phyloP scores from a whole-genome alignment of 2,888 invertebrate genomes.

The Philhelius pedissequus region DNA sequence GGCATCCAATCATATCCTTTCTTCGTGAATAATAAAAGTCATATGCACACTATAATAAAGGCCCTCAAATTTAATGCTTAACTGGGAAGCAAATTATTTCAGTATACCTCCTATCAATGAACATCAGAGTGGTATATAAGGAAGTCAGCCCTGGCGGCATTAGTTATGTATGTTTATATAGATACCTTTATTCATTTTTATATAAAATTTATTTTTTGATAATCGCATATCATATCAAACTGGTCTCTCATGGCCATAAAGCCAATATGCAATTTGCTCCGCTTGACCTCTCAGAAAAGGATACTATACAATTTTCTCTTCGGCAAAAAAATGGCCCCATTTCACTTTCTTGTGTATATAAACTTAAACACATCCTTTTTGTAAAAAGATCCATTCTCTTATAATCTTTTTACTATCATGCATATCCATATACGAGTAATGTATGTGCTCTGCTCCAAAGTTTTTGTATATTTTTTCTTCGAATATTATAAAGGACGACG shows the following conservation, averaged over 20 bases:
- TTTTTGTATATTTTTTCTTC: not conserved
- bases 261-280: slow-evolving; percentile 61
- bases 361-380: slow-evolving; percentile 5
- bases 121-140: not conserved
- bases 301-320: not conserved
- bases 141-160: not conserved
- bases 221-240: slow-evolving; percentile 65
- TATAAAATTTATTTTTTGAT: slow-evolving; percentile 57
- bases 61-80: slow-evolving; percentile 16
- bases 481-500: slow-evolving; percentile 43
- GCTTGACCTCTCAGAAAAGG: slow-evolving; percentile 46
- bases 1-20: slow-evolving; percentile 29
- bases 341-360: slow-evolving; percentile 8
- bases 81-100: slow-evolving; percentile 40
- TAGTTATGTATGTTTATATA: not conserved
- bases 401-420: slow-evolving; percentile 6
- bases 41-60: not conserved
- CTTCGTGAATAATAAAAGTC: slow-evolving; percentile 5
- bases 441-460: not conserved
- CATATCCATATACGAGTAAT: not conserved
- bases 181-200: not conserved
- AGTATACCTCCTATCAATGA: not conserved
- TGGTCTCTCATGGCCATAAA: slow-evolving; percentile 47
- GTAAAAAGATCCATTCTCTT: not conserved
- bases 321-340: slow-evolving; percentile 12